Evolutionary conservation across 2,797 vertebrate species (phyloP), one percentile per base, ranked within the genome.

Genomic region (Enteromius afrohamiltoni): DNA sequence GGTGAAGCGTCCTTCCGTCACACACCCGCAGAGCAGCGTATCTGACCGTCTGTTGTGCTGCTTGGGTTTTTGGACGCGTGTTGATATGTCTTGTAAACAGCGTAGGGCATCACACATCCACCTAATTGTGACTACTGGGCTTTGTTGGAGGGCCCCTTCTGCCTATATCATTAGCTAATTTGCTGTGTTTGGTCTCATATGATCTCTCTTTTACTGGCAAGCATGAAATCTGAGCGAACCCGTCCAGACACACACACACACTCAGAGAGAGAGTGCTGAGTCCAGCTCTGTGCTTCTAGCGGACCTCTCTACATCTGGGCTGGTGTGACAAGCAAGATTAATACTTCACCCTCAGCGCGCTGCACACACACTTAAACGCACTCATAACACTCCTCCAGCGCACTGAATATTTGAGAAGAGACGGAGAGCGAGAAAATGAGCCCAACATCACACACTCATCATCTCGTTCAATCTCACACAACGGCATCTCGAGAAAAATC

Each of bases 281-380:
- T 98, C 96, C 94, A 94, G 95, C 96, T 95, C 97, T 98, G 96
- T 97, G 96, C 95, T 97, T 95, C 92, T 95, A 95, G 96, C 95
- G 95, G 95, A 95, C 95, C 95, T 96, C 95, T 96, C 95, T 96
- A 95, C 97, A 98, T 99, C 96, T 99, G 97, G 95, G 95, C 96
- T 93, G 92, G 93, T 95, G 96, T 98, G 98, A 98, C 97, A 98
- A 96, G 95, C 93, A 97, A 98, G 97, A 98, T 98, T 98, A 98
- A 98, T 99, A 97, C 96, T 96, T 95, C 92, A 91, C 88, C 88
- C 89, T 85, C 91, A 88, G 86, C 85, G 77, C 53, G 79, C 76
- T 84, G 75, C 68, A 80, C 79, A 85, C 55, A 67, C 80, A 88
- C 80, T 85, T 82, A 91, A 91, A 92, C 90, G 79, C 89, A 86